Evolutionary conservation across 2,113 vertebrate genomes (phyloP), one percentile per base, ranked within the genome.

Genomic region (Platycercus adscitus): DNA sequence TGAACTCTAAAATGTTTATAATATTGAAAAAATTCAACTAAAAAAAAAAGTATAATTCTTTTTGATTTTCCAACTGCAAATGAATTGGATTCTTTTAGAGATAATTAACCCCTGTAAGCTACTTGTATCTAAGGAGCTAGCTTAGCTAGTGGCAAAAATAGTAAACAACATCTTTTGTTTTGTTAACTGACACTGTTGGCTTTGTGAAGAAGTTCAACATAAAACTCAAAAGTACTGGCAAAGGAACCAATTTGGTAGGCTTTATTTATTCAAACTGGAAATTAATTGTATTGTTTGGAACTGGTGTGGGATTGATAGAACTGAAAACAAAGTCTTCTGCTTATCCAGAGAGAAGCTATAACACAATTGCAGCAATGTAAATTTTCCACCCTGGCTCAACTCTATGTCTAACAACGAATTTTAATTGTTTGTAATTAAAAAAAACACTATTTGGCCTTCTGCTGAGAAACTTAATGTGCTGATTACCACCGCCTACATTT

Each of bases 281-380:
- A 90, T 90, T 92, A 95, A 88, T 95, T 94, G 86, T 90, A 86
- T 93, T 94, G 82, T 93, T 97, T 96, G 93, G 78, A 44, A 88
- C 78, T 71, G 31, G 29, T 56, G 39, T 88, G 80, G 53, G 60
- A 52, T 68, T 83, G 88, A 91, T 55, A 81, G 80, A 66, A 94
- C 35, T 46, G 47, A 90, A 94, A 95, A 94, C 88, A 4, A 90
- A 96, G 88, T 90, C 76, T 81, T 93, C 43, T 88, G 52, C 94
- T 97, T 95, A 92, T 75, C 88, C 86, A 95, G 90, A 68, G 61
- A 87, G 53, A 82, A 63, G 56, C 52, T 93, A 50, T 94, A 91
- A 93, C 72, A 78, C 47, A 81, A 83, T 39, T 84, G 88, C 60
- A 72, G 76, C 77, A 94, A 64, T 86, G 92, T 64, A 88, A 96